Conservation (phyloP, 2,113 vertebrate genomes). For the Petrocephalus zakoni region DNA sequence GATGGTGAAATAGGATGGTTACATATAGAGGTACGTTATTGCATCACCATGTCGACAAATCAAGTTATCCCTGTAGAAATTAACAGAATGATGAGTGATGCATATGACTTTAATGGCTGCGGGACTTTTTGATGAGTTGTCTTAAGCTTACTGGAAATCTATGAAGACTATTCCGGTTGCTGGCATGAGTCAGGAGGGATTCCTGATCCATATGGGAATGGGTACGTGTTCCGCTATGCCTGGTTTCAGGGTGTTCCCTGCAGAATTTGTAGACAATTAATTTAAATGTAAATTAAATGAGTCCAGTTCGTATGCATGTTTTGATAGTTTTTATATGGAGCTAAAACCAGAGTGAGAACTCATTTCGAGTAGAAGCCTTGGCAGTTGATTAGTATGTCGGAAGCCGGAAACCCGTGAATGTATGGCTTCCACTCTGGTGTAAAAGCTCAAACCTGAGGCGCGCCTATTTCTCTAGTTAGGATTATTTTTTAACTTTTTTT, state of each 20-base stretch:
- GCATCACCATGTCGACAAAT: neutral
- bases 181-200: neutral
- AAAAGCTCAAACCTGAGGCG: neutral
- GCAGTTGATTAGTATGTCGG: neutral
- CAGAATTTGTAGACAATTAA: neutral
- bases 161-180: neutral
- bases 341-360: neutral
- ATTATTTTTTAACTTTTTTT: neutral
- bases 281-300: neutral
- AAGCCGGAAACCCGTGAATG: neutral
- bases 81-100: neutral
- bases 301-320: neutral
- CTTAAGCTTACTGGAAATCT: neutral
- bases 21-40: neutral
- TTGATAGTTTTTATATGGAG: neutral
- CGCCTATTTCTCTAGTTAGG: neutral
- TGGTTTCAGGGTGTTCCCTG: neutral
- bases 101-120: neutral
- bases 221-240: neutral
- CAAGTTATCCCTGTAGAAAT: neutral
- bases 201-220: neutral
- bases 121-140: neutral
- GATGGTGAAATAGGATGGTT: neutral
- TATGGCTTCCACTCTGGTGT: neutral
- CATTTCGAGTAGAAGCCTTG: neutral